phyloP scores from a whole-genome alignment of 1,140 invertebrate genomes.

The Lucilia cuprina region DNA sequence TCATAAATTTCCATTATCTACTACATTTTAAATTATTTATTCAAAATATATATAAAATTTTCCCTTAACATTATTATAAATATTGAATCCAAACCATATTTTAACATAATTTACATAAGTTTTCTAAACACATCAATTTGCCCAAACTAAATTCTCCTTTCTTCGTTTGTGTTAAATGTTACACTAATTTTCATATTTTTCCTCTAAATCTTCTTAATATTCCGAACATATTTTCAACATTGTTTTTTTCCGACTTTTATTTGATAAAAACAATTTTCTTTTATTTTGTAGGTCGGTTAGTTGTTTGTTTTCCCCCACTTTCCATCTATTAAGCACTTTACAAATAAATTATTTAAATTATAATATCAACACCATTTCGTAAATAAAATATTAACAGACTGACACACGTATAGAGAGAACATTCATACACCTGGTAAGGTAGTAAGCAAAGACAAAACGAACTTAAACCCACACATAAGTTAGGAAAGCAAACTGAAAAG shows the following conservation, averaged over 20 bases:
- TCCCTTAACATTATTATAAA: too few species aligned
- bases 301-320: background rate
- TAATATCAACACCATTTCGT: slow-evolving; percentile 23
- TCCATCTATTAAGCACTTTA: background rate
- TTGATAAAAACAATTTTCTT: slow-evolving; percentile 22
- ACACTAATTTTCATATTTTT: slow-evolving; percentile 5
- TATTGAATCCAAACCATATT: background rate
- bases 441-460: too few species aligned
- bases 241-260: background rate
- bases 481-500: too few species aligned
- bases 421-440: background rate
- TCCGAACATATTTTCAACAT: slow-evolving; percentile 23
- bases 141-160: background rate
- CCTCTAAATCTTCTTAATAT: slow-evolving; percentile 23
- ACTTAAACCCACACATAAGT: too few species aligned
- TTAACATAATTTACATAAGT: slow-evolving; percentile 1
- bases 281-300: background rate
- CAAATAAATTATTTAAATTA: slow-evolving; percentile 33
- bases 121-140: background rate
- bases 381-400: background rate
- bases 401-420: background rate
- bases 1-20: too few species aligned
- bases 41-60: too few species aligned
- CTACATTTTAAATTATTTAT: too few species aligned
- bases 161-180: background rate